phyloP scores from a whole-genome alignment of 1,140 invertebrate genomes.

The Araneus ventricosus region DNA sequence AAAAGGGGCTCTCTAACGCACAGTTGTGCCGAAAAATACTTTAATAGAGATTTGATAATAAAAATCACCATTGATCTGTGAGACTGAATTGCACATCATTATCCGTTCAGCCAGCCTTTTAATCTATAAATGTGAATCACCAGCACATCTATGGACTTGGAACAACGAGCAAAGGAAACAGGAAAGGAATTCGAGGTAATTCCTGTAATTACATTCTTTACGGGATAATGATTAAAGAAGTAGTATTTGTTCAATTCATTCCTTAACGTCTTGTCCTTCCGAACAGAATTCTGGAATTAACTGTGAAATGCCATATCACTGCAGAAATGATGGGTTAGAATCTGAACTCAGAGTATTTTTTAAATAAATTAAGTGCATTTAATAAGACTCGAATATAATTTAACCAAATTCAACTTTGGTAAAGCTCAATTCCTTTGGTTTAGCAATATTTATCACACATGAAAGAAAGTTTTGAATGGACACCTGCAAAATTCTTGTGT shows the following conservation, averaged over 20 bases:
- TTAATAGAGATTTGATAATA: conserved; percentile 6
- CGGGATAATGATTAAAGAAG: background rate
- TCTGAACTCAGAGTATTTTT: too few relatives aligned
- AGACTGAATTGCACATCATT: conserved; percentile 1
- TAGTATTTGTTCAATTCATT: conserved; percentile 4
- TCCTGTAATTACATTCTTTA: background rate
- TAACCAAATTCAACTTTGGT: too few relatives aligned
- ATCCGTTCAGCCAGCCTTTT: background rate
- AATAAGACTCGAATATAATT: too few relatives aligned
- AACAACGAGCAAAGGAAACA: background rate
- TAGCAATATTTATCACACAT: too few relatives aligned
- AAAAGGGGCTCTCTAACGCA: background rate
- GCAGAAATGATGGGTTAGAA: too few relatives aligned
- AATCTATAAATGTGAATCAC: too few relatives aligned
- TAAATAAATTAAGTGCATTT: too few relatives aligned
- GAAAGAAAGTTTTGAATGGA: too few relatives aligned
- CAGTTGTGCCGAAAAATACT: background rate
- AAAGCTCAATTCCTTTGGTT: too few relatives aligned
- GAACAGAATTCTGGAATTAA: too few relatives aligned
- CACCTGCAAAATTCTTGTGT: too few relatives aligned
- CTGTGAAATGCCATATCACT: too few relatives aligned
- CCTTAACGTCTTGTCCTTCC: background rate
- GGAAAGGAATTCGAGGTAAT: background rate
- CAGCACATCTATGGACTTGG: background rate
- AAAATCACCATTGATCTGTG: background rate